phyloP scores from a whole-genome alignment of 2,888 invertebrate species.

The Gymnoscelis rufifasciata region DNA sequence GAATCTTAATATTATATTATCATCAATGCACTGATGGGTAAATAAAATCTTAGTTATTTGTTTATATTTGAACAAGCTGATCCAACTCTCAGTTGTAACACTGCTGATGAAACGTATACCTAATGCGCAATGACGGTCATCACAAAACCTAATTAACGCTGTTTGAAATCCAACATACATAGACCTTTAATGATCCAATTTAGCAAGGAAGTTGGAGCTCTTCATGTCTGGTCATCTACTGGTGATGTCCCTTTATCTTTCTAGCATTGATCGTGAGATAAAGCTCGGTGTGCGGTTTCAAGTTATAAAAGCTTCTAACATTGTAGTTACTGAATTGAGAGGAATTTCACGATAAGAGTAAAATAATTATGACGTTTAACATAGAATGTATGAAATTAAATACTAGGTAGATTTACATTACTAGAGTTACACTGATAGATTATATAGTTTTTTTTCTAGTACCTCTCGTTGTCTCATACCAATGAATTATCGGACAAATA shows the following conservation, averaged over 20 bases:
- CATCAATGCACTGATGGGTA: no score
- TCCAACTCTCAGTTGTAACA: conserved; percentile 27
- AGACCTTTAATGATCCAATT: conserved; percentile 28
- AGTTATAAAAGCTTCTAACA: conserved; percentile 32
- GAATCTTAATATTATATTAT: no score
- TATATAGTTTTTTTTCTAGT: no score
- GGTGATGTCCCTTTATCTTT: conserved; percentile 61
- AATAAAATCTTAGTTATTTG: no score
- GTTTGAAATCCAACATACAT: conserved; percentile 42
- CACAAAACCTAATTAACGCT: conserved; percentile 73
- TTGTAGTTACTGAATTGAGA: conserved; percentile 29
- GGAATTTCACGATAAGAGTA: conserved; percentile 9
- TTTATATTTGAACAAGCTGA: conserved; percentile 3
- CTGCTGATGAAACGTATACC: conserved; percentile 71
- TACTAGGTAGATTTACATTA: no score
- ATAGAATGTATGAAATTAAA: no score
- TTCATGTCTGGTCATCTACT: conserved; percentile 36
- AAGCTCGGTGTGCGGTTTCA: conserved; percentile 71
- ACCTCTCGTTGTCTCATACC: no score
- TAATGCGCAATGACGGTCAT: conserved; percentile 74
- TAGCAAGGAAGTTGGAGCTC: conserved; percentile 27
- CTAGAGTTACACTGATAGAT: no score
- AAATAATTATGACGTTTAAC: not conserved
- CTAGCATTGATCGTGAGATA: conserved; percentile 71
- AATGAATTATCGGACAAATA: no score